phyloP scores from a whole-genome alignment of 2,113 vertebrate species.

The Callionymus lyra region DNA sequence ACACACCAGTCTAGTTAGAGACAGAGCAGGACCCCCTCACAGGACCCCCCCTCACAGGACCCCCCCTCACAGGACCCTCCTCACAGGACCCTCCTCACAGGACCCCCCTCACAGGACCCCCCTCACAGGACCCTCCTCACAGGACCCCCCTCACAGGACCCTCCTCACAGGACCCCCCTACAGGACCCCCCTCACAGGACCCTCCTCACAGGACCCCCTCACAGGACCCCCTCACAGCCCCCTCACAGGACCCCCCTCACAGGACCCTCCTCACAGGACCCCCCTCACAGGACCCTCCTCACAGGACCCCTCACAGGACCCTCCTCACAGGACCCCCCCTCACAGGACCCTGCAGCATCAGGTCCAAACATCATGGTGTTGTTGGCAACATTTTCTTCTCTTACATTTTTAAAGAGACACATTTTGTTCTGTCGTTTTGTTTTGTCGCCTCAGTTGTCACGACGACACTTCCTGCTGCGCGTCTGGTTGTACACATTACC shows the following conservation, averaged over 20 bases:
- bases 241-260: background rate
- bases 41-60: background rate
- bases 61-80: constrained; percentile 34
- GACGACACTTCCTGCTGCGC: constrained; percentile 30
- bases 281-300: constrained; percentile 62
- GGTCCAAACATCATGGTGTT: no score
- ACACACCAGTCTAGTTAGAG: constrained; percentile 94
- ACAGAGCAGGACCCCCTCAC: constrained; percentile 70
- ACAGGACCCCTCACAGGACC: background rate
- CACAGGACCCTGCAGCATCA: constrained; percentile 41
- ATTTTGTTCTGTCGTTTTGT: constrained; percentile 5
- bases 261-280: constrained; percentile 62
- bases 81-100: constrained; percentile 48
- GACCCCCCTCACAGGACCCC: constrained; percentile 37
- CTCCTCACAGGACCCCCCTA: constrained; percentile 74
- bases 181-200: constrained; percentile 19
- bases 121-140: constrained; percentile 75
- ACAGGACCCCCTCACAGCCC: constrained; percentile 72
- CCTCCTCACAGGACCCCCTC: no score
- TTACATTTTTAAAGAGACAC: constrained; percentile 10
- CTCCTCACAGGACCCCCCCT: constrained; percentile 73
- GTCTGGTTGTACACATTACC: constrained; percentile 56
- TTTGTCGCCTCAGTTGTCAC: constrained; percentile 20
- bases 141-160: background rate
- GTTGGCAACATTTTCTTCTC: background rate